A percentile compares a stretch with the other conserved stretches of the same genome.
Conservation (phyloP, 23 tunicate genomes). For the Aplidium turbinatum region DNA sequence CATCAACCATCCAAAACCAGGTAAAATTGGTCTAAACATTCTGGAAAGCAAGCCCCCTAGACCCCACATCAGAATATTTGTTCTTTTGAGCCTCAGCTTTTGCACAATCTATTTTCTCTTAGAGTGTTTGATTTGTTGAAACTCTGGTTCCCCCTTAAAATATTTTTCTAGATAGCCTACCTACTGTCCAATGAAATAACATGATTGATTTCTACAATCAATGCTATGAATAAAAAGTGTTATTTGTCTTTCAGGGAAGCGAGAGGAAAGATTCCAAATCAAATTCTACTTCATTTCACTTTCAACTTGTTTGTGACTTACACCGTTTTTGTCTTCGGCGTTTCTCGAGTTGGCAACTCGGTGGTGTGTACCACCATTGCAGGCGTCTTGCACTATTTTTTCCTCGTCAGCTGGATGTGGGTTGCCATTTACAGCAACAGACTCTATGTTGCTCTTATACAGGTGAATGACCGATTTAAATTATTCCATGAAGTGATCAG, state of each 20-base stretch:
- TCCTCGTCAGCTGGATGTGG: constrained; percentile 75
- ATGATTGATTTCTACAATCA: too few species aligned
- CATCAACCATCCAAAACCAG: too few species aligned
- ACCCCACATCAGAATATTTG: too few species aligned
- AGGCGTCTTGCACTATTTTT: constrained; percentile 58
- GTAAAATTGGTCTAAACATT: too few species aligned
- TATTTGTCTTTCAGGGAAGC: constrained; percentile 37
- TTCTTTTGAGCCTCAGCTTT: too few species aligned
- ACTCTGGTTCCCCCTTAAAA: too few species aligned
- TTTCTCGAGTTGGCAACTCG: constrained; percentile 4
- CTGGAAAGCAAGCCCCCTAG: too few species aligned
- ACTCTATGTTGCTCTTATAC: constrained; percentile 49
- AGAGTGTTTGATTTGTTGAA: too few species aligned
- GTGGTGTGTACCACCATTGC: constrained; percentile 43
- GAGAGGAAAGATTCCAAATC: constrained; percentile 45
- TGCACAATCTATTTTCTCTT: too few species aligned
- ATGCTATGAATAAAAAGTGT: background rate
- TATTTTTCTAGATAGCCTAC: too few species aligned
- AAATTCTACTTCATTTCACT: constrained; percentile 53
- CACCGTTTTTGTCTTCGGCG: constrained; percentile 49
- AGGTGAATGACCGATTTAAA: constrained; percentile 39
- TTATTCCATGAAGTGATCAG: too few species aligned
- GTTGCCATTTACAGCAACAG: constrained; percentile 64
- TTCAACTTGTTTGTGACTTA: constrained; percentile 47
- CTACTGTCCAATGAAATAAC: too few species aligned